phyloP scores from a whole-genome alignment of 2,113 vertebrate species.

The Alexandromys fortis region DNA sequence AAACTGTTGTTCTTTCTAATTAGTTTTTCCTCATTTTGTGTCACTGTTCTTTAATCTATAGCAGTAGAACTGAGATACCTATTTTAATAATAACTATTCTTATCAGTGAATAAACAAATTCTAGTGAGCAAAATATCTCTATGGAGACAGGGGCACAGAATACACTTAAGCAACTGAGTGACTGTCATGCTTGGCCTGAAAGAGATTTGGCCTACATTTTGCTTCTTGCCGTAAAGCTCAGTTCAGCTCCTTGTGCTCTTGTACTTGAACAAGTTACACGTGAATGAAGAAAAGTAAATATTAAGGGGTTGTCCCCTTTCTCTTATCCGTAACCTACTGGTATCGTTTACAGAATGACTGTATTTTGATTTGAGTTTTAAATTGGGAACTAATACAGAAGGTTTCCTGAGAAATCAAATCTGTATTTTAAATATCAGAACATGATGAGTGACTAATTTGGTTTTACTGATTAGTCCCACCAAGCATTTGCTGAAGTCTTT shows the following conservation, averaged over 20 bases:
- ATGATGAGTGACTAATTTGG: not conserved
- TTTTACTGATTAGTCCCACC: not conserved
- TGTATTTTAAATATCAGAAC: not conserved
- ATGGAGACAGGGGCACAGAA: not conserved
- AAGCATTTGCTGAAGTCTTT: not conserved
- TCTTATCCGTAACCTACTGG: not conserved
- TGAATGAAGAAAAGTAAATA: not conserved
- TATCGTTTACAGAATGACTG: not conserved
- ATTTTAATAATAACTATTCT: not conserved
- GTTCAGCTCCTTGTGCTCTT: not conserved
- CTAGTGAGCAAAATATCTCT: not conserved
- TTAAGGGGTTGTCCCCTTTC: not conserved
- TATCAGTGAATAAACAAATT: not conserved
- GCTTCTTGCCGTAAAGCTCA: not conserved
- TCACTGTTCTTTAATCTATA: not conserved
- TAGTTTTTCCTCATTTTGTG: not conserved
- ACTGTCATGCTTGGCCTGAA: not conserved
- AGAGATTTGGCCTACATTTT: not conserved
- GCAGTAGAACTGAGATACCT: not conserved
- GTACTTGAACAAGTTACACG: not conserved
- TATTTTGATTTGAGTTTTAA: conserved; percentile 15
- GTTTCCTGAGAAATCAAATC: not conserved
- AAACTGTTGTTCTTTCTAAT: not conserved
- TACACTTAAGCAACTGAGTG: not conserved
- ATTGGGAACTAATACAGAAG: not conserved